Evolutionary conservation across 2,797 vertebrate genomes (phyloP), one percentile per base, ranked within the genome.

Genomic region (Acropternis orthonyx): DNA sequence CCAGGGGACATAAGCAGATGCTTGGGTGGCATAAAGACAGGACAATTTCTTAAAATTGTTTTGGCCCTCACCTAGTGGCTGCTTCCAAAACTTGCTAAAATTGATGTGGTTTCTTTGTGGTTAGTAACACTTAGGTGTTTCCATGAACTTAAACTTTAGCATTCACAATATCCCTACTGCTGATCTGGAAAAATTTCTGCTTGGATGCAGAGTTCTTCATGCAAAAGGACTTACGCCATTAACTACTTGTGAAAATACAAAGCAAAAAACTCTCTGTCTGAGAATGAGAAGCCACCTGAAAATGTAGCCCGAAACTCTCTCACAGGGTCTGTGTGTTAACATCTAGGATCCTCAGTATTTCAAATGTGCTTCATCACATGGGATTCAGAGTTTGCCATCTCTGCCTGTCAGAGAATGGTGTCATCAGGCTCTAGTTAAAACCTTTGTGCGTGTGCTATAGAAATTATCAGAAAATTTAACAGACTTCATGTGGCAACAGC

Each of bases 381-480:
- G 32, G 22, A 67, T 39, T 89, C 43, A 52, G 24, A 54, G 2
- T 83, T 88, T 62, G 13, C 49, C 12, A 0, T 49, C 27, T 71
- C 34, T 94, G 23, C 22, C 36, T 2, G 4, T 55, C 59, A 65
- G 46, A 67, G 30, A 77, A 48, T 12, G 24, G 24, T 49, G 36
- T 85, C 34, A 22, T 76, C 5, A 7, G 39, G 51, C 21, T 71
- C 3, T 27, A 46, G 43, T 44, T 66, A 49, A 65, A 92, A 69
- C 34, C 37, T 68, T 80, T 77, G 67, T 77, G 73, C 15, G 9
- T 9, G 7, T 69, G 18, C 58, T 81, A 4, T 28, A 72, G 82
- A 91, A 94, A 90, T 74, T 79, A 51, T 52, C 49, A 92, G 82
- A 69, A 93, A 56, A 83, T n/a, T 44, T 72, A 52, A 44, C 56